Evolutionary conservation across 2,797 vertebrate genomes (phyloP), one percentile per base, ranked within the genome.

Genomic region (Semaprochilodus insignis): DNA sequence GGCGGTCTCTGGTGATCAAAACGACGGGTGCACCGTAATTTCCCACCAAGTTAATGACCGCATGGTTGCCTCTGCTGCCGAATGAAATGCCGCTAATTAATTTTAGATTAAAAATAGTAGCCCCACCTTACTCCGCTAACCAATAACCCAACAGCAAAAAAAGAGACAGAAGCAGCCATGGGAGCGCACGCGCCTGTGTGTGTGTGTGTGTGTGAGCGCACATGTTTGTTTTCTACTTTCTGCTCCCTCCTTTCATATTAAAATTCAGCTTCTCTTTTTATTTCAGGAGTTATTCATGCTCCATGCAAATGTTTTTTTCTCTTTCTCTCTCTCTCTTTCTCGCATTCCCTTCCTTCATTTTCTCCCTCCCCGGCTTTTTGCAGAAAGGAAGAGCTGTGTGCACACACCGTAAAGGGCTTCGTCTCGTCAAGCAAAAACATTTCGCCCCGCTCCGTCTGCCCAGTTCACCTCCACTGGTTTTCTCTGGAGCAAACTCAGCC

Each of bases 21-120:
- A 74, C 77, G 34, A 60, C 31, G 48, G 54, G 79, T 19, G 36
- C 82, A 80, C 72, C 82, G 66, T 77, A 81, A 87, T 82, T 85
- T 85, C 74, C 23, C 72, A 60, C 66, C 62, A 83, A 78, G 75
- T 82, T 83, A 85, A 85, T 87, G 85, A 81, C 83, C 80, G 79
- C 63, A 81, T 71, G 75, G 66, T 77, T 86, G 83, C 81, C 84
- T 80, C 80, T 57, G 54, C 78, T 74, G 74, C 83, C 83, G 80
- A 77, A 82, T 82, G 57, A 87, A 84, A 75, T 85, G 69, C 59
- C 7, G 23, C 71, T 88, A 87, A 88, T 87, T 84, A 84, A 87
- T 85, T 87, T 82, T 65, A 84, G 83, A 87, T 87, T 78, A 87
- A 87, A 87, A 84, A 81, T 85, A 82, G 80, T 72, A 71, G 69